A percentile compares a stretch with the other conserved stretches of the same genome.
Conservation (phyloP, 2,113 vertebrate genomes). For the Halcyon malimbica region DNA sequence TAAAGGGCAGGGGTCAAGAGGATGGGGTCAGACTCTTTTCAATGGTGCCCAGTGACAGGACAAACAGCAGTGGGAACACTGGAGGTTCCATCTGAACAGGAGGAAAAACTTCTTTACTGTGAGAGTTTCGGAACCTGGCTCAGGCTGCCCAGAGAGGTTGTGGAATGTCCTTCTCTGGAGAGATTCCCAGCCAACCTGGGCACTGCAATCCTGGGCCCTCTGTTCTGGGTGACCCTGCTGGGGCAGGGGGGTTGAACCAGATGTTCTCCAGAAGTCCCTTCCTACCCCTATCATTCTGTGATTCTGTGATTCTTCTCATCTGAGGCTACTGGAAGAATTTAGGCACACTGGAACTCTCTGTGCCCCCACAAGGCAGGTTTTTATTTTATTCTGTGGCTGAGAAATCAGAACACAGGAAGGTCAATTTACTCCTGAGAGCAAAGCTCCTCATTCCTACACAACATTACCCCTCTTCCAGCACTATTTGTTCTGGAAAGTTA, state of each 20-base stretch:
- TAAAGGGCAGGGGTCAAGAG: no score
- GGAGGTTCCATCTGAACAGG: no score
- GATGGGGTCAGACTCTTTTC: no score
- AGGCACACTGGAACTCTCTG: neutral
- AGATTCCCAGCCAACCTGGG: no score
- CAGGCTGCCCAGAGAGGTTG: no score
- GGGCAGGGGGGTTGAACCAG: neutral
- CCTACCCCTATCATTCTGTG: neutral
- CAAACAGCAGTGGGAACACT: no score
- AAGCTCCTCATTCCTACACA: neutral
- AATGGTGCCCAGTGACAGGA: no score
- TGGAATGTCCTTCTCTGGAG: no score
- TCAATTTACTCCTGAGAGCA: neutral
- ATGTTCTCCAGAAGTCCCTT: neutral
- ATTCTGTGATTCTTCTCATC: neutral
- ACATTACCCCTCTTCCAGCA: neutral
- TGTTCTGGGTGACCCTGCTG: no score
- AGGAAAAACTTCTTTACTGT: no score
- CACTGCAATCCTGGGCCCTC: no score
- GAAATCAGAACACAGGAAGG: neutral
- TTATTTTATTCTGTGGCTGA: neutral
- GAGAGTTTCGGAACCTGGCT: no score
- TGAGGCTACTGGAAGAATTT: neutral
- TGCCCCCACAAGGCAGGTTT: neutral
- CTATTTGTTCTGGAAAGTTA: neutral